Conservation (phyloP, 2,888 invertebrate genomes). For the Zootermopsis nevadensis region DNA sequence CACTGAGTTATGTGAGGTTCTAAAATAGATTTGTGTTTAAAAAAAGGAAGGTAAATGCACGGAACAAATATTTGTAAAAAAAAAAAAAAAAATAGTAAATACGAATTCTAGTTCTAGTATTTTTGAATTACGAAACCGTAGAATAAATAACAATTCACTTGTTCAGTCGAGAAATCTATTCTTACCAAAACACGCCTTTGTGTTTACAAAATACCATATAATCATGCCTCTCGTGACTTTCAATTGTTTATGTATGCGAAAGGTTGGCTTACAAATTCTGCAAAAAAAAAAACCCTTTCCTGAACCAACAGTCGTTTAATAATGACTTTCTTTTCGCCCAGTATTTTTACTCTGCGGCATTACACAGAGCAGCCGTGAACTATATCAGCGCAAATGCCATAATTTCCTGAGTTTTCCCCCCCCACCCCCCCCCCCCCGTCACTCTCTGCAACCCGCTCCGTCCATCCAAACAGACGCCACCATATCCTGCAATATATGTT, state of each 20-base stretch:
- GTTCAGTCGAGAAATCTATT: background rate
- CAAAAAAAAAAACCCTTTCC: background rate
- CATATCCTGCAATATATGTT: conserved; percentile 43
- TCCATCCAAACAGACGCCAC: conserved; percentile 33
- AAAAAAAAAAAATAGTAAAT: background rate
- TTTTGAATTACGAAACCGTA: background rate
- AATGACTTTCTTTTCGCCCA: conserved; percentile 16
- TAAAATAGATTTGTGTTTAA: no score
- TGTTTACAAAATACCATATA: background rate
- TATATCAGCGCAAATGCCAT: conserved; percentile 3
- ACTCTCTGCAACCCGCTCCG: background rate
- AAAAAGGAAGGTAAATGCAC: no score
- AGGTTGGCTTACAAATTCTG: background rate
- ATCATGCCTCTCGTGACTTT: background rate
- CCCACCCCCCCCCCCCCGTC: background rate
- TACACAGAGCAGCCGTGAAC: conserved; percentile 5
- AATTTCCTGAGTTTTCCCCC: background rate
- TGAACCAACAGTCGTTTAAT: conserved; percentile 1
- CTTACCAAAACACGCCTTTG: background rate
- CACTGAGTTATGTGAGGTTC: no score
- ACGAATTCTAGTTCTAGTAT: background rate
- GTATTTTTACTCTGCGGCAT: background rate
- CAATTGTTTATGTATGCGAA: background rate
- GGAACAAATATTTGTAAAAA: no score
- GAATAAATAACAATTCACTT: background rate